Conservation (phyloP, 2,113 vertebrate genomes). For the Brachyhypopomus gauderio region DNA sequence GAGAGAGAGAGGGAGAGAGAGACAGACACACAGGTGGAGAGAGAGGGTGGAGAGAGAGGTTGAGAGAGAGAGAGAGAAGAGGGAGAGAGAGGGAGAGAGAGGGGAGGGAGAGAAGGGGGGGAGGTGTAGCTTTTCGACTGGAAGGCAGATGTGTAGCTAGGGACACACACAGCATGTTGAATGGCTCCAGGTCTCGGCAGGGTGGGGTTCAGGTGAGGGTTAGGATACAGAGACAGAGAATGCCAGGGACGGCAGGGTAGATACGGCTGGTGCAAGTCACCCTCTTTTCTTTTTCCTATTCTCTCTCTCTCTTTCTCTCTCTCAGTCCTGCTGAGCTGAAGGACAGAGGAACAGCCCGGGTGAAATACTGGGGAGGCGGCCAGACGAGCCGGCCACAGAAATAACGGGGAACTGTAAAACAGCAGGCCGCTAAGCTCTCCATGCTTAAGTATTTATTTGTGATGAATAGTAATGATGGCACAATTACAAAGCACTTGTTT, state of each 20-base stretch:
- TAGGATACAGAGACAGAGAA: constrained; percentile 45
- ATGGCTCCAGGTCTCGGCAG: constrained; percentile 14
- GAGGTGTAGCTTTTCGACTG: constrained; percentile 32
- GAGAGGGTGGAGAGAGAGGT: not conserved
- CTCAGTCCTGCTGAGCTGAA: constrained; percentile 64
- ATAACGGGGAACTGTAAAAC: constrained; percentile 69
- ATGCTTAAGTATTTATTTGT: constrained; percentile 79
- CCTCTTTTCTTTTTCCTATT: constrained; percentile 7
- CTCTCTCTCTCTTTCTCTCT: constrained; percentile 51
- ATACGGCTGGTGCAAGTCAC: constrained; percentile 35
- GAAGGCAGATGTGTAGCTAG: not conserved
- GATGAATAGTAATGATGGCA: constrained; percentile 78
- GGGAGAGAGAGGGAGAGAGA: not conserved
- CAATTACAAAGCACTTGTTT: constrained; percentile 78
- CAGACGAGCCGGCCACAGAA: constrained; percentile 63
- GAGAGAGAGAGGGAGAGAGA: constrained; percentile 6
- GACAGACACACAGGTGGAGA: too few relatives aligned
- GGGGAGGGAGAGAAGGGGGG: constrained; percentile 8
- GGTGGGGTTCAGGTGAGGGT: constrained; percentile 57
- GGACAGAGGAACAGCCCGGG: constrained; percentile 61
- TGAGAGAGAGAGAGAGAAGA: constrained; percentile 8
- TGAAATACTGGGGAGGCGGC: constrained; percentile 47
- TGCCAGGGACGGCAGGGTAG: constrained; percentile 25
- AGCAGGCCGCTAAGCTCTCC: constrained; percentile 73
- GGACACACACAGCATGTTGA: not conserved